Evolutionary conservation across 1,140 invertebrate genomes (phyloP).

Genomic region (Leptinotarsa texana): DNA sequence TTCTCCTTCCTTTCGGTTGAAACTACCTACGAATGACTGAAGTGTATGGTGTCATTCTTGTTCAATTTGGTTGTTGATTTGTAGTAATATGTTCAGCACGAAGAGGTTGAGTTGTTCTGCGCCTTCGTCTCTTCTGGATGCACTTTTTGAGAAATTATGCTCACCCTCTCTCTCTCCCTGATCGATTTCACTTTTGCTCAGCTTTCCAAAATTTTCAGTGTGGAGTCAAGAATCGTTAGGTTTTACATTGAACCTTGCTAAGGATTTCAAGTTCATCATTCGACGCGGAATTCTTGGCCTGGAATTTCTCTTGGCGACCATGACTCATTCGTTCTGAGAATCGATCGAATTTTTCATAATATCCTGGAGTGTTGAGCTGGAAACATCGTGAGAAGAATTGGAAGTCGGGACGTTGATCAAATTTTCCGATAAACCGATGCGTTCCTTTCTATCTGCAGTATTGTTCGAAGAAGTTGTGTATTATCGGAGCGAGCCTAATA

Average conservation of each 20-base stretch:
- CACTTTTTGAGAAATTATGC: not conserved
- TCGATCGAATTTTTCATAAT: conserved; percentile 23
- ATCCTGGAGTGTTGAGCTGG: not conserved
- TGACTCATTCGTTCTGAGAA: not conserved
- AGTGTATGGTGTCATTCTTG: too few relatives aligned
- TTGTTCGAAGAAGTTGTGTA: too few relatives aligned
- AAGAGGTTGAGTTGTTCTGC: not conserved
- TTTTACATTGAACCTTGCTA: not conserved
- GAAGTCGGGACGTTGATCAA: not conserved
- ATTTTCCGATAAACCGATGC: not conserved
- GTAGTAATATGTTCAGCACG: conserved; percentile 28
- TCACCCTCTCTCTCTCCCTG: conserved; percentile 15
- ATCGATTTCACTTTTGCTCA: conserved; percentile 17
- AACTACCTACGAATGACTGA: too few relatives aligned
- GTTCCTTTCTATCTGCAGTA: not conserved
- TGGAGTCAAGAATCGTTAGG: conserved; percentile 19
- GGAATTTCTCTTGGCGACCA: not conserved
- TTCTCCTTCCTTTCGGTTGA: too few relatives aligned
- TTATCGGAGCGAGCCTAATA: too few relatives aligned
- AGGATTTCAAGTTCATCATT: conserved; percentile 12
- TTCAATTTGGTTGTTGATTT: conserved; percentile 8
- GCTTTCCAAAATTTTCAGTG: conserved; percentile 1
- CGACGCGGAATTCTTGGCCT: not conserved
- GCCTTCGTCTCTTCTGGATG: not conserved
- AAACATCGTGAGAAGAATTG: not conserved